Evolutionary conservation across 2,113 vertebrate species (phyloP).

Genomic region (Castor canadensis): DNA sequence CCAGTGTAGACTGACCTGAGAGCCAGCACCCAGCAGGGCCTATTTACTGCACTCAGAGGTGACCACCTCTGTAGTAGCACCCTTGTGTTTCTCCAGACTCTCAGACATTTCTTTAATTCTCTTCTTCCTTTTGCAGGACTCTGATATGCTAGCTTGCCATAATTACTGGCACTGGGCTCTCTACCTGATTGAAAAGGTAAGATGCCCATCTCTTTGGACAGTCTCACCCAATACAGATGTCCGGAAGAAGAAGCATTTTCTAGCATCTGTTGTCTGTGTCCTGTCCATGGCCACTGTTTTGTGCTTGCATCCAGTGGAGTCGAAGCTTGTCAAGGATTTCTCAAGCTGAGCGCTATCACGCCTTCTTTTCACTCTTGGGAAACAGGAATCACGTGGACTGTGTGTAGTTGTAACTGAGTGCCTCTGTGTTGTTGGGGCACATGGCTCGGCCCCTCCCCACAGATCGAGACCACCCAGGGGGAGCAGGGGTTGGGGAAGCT

Average conservation of each 20-base stretch:
- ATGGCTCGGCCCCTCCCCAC: rapidly evolving
- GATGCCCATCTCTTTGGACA: not conserved
- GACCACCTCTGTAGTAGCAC: rapidly evolving
- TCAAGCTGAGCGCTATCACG: rapidly evolving
- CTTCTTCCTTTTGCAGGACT: slow-evolving; percentile 78
- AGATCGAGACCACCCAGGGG: not conserved
- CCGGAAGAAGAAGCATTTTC: rapidly evolving
- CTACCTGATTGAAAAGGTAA: slow-evolving; percentile 95
- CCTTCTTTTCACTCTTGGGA: rapidly evolving
- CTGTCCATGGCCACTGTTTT: rapidly evolving
- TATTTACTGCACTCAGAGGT: not conserved
- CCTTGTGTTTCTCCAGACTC: too few relatives aligned
- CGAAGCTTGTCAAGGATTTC: not conserved
- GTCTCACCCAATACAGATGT: rapidly evolving
- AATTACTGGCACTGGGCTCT: slow-evolving; percentile 99
- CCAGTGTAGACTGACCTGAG: rapidly evolving
- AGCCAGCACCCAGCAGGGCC: rapidly evolving
- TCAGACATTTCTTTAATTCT: too few relatives aligned
- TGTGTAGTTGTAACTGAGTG: rapidly evolving
- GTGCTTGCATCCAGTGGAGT: not conserved
- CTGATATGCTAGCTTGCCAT: slow-evolving; percentile 93
- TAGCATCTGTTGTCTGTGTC: rapidly evolving
- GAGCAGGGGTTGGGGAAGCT: not conserved
- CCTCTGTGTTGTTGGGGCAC: not conserved
- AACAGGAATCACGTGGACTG: rapidly evolving